Conservation (phyloP, 2,797 vertebrate species). For the Parauchenoglanis punctatus region DNA sequence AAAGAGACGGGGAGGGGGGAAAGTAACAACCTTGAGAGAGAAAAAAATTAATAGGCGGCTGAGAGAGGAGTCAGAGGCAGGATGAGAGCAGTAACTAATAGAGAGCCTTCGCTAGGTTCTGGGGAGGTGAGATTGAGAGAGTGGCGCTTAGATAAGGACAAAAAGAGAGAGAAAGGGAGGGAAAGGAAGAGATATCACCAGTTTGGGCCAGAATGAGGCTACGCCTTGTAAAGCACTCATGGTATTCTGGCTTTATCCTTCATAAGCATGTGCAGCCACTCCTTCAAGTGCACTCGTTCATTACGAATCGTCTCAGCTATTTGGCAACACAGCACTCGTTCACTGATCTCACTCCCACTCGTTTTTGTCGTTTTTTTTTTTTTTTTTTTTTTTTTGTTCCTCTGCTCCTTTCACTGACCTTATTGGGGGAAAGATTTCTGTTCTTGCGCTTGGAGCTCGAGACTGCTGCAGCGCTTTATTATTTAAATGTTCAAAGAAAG, state of each 20-base stretch:
- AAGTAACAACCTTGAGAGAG: slow-evolving; percentile 19
- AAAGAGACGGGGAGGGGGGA: background rate
- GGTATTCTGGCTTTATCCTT: background rate
- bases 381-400: too few relatives aligned
- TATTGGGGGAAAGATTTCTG: slow-evolving; percentile 21
- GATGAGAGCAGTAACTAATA: slow-evolving; percentile 37
- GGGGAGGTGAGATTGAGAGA: slow-evolving; percentile 31
- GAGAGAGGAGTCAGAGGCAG: slow-evolving; percentile 29
- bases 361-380: too few relatives aligned
- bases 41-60: slow-evolving; percentile 27
- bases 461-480: slow-evolving; percentile 3
- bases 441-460: background rate
- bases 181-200: slow-evolving; percentile 19
- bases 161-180: background rate
- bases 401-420: slow-evolving; percentile 30
- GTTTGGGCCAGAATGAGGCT: slow-evolving; percentile 9
- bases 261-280: slow-evolving; percentile 26
- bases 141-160: slow-evolving; percentile 17
- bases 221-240: slow-evolving; percentile 4
- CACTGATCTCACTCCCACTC: slow-evolving; percentile 40
- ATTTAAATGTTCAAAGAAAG: background rate
- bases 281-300: slow-evolving; percentile 21
- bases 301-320: slow-evolving; percentile 50
- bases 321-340: slow-evolving; percentile 41
- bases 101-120: slow-evolving; percentile 33